Base-by-base conservation (phyloP, 35 echinoderm and acorn worm species). In the Eucidaris tribuloides region DNA sequence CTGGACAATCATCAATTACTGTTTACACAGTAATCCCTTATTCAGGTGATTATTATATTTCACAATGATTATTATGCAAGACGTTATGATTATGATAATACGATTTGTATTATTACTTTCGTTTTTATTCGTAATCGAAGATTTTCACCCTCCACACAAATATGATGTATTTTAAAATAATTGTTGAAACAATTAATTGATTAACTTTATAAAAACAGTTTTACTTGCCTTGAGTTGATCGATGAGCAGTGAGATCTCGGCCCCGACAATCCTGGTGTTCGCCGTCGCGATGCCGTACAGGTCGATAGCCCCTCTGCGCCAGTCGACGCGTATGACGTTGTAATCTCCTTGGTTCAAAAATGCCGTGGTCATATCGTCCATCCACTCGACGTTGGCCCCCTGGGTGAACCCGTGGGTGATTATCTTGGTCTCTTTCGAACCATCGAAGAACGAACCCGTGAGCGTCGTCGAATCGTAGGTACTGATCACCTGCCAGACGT, bases 191-290 rank as follows among this genome's bases (percentile, higher is more conserved):
- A 13, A n/a, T n/a, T 14, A 11, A 65, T 19, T 13, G 11, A 65
- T 65, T 13, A 13, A 22, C 11, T 19, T 65, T 29, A 22, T 20
- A 14, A 65, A 65, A 65, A 20, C 13, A 14, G 13, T 29, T 30
- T n/a, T n/a, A 44, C 80, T 82, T 58, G 85, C 92, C 86, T 52
- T 68, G 22, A 94, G 83, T 36, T 50, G 45, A 28, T 89, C 81
- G 7, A 94, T 84, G 28, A 94, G 62, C 4, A 94, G 72, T 1
- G 92, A 82, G 30, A 85, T 76, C 59, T 94, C 86, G 0, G 92
- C 92, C 11, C 92, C 92, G 38, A 94, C 92, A 20, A 94, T 79
- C 7, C 86, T 23, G 32, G 87, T 94, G 76, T 94, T 89, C 2
- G 92, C 92, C 15, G 82, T 71, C n/a, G 81, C 42, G 0, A 70